Conservation (phyloP, 1,140 invertebrate species). For the Elymnias hypermnestra region DNA sequence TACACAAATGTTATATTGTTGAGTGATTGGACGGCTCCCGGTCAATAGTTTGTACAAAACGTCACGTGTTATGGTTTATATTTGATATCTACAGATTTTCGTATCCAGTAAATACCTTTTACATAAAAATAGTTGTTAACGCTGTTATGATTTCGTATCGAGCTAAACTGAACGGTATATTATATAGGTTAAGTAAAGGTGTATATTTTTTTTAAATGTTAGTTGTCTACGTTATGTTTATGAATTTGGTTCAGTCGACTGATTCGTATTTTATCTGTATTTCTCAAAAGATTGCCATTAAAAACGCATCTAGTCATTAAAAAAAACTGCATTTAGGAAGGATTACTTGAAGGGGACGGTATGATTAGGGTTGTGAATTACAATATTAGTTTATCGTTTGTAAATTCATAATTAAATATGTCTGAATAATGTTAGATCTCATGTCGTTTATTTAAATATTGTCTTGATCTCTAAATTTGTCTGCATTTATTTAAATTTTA, state of each 20-base stretch:
- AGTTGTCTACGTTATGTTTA: constrained; percentile 4
- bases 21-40: constrained; percentile 71
- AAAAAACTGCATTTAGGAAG: constrained; percentile 47
- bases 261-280: constrained; percentile 17
- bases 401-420: constrained; percentile 38
- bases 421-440: constrained; percentile 57
- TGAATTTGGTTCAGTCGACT: constrained; percentile 9
- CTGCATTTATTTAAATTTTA: constrained; percentile 62
- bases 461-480: constrained; percentile 62
- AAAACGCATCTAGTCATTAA: constrained; percentile 64
- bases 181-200: constrained; percentile 3
- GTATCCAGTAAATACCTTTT: constrained; percentile 20
- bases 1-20: constrained; percentile 71
- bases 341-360: constrained; percentile 36
- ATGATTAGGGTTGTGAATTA: constrained; percentile 71
- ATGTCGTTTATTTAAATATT: constrained; percentile 43
- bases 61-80: constrained; percentile 53
- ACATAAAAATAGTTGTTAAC: constrained; percentile 34
- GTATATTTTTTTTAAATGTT: constrained; percentile 7
- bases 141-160: constrained; percentile 18
- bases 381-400: constrained; percentile 59
- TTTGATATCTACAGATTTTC: constrained; percentile 51
- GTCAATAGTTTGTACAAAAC: constrained; percentile 69
- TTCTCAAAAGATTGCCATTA: constrained; percentile 52
- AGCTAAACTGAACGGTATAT: not conserved